phyloP scores from a whole-genome alignment of 2,888 invertebrate genomes.

The Cephus pulcher region DNA sequence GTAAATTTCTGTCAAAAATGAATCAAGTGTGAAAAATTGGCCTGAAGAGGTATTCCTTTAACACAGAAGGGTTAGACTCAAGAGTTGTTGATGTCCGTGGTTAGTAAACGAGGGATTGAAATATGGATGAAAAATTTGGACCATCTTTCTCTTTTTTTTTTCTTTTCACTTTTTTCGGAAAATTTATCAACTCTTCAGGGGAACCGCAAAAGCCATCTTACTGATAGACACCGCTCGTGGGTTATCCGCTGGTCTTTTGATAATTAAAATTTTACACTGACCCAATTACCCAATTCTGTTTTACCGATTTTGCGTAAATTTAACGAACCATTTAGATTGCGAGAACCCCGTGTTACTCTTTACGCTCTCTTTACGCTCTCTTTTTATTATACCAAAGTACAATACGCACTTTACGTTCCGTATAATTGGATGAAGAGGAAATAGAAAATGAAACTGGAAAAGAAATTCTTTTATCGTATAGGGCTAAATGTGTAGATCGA shows the following conservation, averaged over 20 bases:
- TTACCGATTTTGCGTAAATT: background rate
- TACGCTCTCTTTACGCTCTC: background rate
- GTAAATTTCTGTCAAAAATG: background rate
- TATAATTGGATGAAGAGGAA: background rate
- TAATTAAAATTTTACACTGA: background rate
- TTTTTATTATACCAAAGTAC: background rate
- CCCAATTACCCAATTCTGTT: background rate
- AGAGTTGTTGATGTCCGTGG: background rate
- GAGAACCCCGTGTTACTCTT: background rate
- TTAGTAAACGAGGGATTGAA: background rate
- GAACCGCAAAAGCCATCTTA: background rate
- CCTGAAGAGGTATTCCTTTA: background rate
- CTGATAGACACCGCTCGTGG: background rate
- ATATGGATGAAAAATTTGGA: background rate
- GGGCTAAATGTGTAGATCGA: background rate
- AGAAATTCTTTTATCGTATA: background rate
- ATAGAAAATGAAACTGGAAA: background rate
- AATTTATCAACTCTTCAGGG: background rate
- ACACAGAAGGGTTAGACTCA: background rate
- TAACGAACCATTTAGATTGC: background rate
- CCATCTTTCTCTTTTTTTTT: background rate
- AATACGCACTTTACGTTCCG: background rate
- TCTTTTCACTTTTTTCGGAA: background rate
- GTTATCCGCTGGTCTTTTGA: background rate
- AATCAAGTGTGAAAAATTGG: background rate